Percentiles rank a stretch among this genome's conserved stretches.
phyloP scores from a whole-genome alignment of 2,888 invertebrate genomes.

The Xestia ashworthii region DNA sequence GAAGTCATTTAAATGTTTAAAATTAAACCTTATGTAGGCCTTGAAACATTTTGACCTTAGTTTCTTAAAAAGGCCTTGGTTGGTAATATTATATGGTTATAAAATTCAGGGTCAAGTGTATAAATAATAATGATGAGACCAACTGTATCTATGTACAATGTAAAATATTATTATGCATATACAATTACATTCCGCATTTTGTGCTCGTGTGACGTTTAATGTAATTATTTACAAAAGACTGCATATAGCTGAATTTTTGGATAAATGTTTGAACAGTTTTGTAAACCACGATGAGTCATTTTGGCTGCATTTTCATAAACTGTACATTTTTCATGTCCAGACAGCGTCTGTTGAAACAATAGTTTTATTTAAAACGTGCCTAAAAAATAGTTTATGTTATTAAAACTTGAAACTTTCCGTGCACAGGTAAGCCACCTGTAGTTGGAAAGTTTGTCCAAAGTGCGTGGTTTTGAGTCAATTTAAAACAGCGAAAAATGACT shows the following conservation, averaged over 20 bases:
- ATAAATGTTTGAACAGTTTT: conserved; percentile 34
- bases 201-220: not conserved
- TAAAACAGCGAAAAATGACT: not conserved
- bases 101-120: conserved; percentile 58
- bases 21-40: conserved; percentile 33
- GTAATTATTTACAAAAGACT: conserved; percentile 26
- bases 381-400: conserved; percentile 16
- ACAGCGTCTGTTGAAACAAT: conserved; percentile 6
- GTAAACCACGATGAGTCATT: conserved; percentile 8
- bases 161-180: conserved; percentile 5
- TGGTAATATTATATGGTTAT: conserved; percentile 37
- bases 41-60: conserved; percentile 45
- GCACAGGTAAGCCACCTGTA: not conserved
- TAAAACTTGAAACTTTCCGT: not conserved
- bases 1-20: conserved; percentile 40
- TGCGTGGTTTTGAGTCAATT: not conserved
- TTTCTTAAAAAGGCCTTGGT: conserved; percentile 49
- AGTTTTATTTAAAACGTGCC: not conserved
- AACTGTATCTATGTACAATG: conserved; percentile 29
- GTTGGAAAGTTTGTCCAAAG: too few relatives aligned
- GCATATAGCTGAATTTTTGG: conserved; percentile 9
- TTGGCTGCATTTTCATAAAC: conserved; percentile 17
- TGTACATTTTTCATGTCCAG: not conserved
- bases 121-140: conserved; percentile 37
- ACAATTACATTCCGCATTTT: not conserved